Evolutionary conservation across 1,140 invertebrate species (phyloP), one percentile per base, ranked within the genome.

Genomic region (Neoseiulus cucumeris): DNA sequence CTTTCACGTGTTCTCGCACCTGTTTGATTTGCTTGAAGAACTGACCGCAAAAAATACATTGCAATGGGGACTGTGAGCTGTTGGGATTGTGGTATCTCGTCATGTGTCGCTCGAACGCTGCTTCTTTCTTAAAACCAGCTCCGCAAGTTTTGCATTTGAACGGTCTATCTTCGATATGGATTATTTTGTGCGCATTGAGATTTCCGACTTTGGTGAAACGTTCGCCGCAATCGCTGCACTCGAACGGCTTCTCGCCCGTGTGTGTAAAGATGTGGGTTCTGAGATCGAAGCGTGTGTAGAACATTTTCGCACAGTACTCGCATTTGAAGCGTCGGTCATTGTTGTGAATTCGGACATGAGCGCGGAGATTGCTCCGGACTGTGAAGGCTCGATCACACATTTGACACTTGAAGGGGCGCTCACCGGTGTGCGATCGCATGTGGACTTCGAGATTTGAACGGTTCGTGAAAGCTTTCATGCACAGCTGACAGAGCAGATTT

Each of bases 261-360:
- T 67, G 66, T n/a, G 66, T 67, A 5, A 64, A 44, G 14, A 30
- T 28, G 44, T 67, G 66, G 5, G 51, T 44, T 9, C 22, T 42
- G 22, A 67, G 59, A 44, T 67, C 55, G 29, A 64, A 59, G 17
- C 64, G 64, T 12, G 64, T 44, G 64, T 64, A 64, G 33, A 67
- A 67, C 14, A 64, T 18, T 65, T 67, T 67, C 12, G n/a, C 59
- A 25, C 66, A 67, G 9, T 42, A 30, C 20, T 44, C 29, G 44
- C 66, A 67, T 1, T 20, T 22, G 39, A 64, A 64, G 12, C 66
- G 7, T 25, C 66, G 30, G 42, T 67, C 66, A 65, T 64, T 64
- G 64, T 20, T 67, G 42, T 67, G 66, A 42, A 67, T 67, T 18
- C 39, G 42, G 22, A 67, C 39, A 42, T 67, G 51, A 25, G 51